Conservation (phyloP, 64 coral and sea anemone species). For the Montipora sp. region DNA sequence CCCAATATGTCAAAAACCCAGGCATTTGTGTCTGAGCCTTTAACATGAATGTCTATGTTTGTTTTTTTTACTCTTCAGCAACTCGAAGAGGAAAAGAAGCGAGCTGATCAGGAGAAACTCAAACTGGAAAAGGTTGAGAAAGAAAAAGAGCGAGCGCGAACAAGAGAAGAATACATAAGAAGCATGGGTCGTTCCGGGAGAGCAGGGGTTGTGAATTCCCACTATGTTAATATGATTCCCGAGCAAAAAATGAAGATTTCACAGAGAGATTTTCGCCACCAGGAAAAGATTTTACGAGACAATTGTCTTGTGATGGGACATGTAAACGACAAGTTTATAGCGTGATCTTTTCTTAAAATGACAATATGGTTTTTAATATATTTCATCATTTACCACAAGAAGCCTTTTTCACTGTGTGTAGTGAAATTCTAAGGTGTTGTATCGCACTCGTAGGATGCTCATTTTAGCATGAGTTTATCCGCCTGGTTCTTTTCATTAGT, state of each 20-base stretch:
- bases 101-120: slow-evolving; percentile 36
- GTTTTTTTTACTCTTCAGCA: slow-evolving; percentile 20
- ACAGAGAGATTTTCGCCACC: slow-evolving; percentile 90
- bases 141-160: slow-evolving; percentile 48
- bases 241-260: slow-evolving; percentile 78
- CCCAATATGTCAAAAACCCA: too few species aligned
- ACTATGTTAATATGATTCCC: slow-evolving; percentile 89
- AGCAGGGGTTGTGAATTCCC: slow-evolving; percentile 72
- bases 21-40: too few species aligned
- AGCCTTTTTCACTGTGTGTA: background rate
- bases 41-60: background rate
- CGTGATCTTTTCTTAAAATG: slow-evolving; percentile 31
- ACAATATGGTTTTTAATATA: background rate
- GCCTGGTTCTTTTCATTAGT: too few species aligned
- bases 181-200: slow-evolving; percentile 84
- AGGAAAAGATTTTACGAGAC: slow-evolving; percentile 88
- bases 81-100: slow-evolving; percentile 59
- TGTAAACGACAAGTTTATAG: slow-evolving; percentile 92
- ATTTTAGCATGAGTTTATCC: too few species aligned
- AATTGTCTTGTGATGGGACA: slow-evolving; percentile 87
- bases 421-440: background rate
- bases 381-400: background rate
- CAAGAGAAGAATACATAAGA: slow-evolving; percentile 71
- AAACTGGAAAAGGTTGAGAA: slow-evolving; percentile 61
- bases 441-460: background rate